These are phyloP conservation scores for Sinohyriopsis cumingii DNA, from an alignment of 2,888 invertebrate species.

Conservation along the genomic window DNA sequence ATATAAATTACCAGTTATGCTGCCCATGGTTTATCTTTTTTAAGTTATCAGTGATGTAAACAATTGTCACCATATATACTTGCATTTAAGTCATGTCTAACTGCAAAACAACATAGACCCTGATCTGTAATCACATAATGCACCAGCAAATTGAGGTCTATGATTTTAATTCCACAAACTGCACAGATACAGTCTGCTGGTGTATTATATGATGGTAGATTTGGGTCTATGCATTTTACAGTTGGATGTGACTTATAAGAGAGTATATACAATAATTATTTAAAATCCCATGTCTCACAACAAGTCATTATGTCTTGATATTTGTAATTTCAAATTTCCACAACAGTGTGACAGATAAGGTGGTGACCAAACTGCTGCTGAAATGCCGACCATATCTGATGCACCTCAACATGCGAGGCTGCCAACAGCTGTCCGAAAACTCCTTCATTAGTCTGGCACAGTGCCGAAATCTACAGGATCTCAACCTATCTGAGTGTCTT, in stretches of 20 bases:
- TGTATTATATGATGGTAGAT: not conserved
- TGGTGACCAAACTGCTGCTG: slow-evolving; percentile 61
- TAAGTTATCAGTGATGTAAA: too few species aligned
- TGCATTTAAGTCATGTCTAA: too few species aligned
- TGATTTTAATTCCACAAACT: too few species aligned
- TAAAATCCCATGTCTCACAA: too few species aligned
- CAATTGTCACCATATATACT: too few species aligned
- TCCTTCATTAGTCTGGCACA: slow-evolving; percentile 67
- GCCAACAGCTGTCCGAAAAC: slow-evolving; percentile 52
- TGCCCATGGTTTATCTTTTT: too few species aligned
- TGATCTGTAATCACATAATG: too few species aligned
- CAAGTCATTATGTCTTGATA: slow-evolving; percentile 4
- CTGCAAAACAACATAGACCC: too few species aligned
- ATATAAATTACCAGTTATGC: too few species aligned
- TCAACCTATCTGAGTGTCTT: slow-evolving; percentile 70
- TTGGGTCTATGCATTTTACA: not conserved
- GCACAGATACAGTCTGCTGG: not conserved
- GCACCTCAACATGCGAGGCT: slow-evolving; percentile 70
- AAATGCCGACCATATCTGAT: slow-evolving; percentile 70
- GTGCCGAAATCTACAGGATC: slow-evolving; percentile 71
- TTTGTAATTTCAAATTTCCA: not conserved
- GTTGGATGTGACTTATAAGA: too few species aligned
- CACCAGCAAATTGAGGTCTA: too few species aligned
- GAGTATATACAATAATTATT: too few species aligned
- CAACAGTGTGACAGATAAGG: slow-evolving; percentile 68